phyloP scores from a whole-genome alignment of 2,888 invertebrate genomes.

The Sesia bembeciformis region DNA sequence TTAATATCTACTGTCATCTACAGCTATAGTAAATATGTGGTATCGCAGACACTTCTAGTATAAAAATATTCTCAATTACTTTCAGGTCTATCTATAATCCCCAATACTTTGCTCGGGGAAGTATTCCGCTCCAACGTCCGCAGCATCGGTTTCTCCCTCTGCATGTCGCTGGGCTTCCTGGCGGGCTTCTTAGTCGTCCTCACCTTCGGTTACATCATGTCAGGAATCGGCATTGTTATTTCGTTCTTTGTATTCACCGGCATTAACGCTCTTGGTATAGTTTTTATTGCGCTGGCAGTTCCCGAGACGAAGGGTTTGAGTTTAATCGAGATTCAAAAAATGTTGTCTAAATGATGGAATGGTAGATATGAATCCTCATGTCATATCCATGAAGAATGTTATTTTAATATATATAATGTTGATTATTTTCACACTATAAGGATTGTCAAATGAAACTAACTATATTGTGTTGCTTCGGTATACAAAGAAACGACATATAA shows the following conservation, averaged over 20 bases:
- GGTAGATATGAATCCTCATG: too few relatives aligned
- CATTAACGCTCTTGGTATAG: not conserved
- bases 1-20: too few relatives aligned
- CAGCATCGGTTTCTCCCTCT: constrained; percentile 28
- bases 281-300: not conserved
- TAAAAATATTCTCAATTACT: not conserved
- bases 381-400: too few relatives aligned
- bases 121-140: constrained; percentile 31
- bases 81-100: constrained; percentile 26
- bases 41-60: too few relatives aligned
- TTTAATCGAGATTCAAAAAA: not conserved
- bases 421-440: too few relatives aligned
- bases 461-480: too few relatives aligned
- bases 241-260: not conserved
- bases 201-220: constrained; percentile 25
- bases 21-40: too few relatives aligned
- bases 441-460: too few relatives aligned
- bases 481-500: too few relatives aligned
- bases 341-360: too few relatives aligned
- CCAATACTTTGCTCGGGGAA: constrained; percentile 28
- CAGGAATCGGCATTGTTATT: constrained; percentile 17
- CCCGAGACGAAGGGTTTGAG: not conserved
- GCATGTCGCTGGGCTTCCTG: constrained; percentile 34
- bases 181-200: constrained; percentile 30
- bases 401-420: too few relatives aligned